phyloP scores from a whole-genome alignment of 2,113 vertebrate genomes.

The Calidris pygmaea region DNA sequence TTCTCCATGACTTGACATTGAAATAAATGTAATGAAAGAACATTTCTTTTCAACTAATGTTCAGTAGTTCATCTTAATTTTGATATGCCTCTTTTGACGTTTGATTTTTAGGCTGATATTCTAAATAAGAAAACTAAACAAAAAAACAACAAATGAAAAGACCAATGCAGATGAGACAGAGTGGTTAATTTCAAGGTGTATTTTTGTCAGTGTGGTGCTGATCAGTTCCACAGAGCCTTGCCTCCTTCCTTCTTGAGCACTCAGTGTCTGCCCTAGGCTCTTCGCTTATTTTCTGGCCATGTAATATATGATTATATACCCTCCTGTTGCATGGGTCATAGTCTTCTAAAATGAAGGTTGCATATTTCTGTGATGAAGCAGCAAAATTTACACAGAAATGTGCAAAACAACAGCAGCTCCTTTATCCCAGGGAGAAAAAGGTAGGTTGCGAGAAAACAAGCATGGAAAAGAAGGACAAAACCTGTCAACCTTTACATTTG shows the following conservation, averaged over 20 bases:
- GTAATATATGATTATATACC: neutral
- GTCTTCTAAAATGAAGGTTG: neutral
- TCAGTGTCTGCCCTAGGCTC: neutral
- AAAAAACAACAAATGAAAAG: neutral
- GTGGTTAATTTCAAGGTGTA: neutral
- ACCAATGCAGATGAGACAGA: neutral
- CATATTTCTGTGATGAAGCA: constrained; percentile 13
- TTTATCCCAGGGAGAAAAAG: neutral
- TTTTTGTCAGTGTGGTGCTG: neutral
- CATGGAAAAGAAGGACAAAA: neutral
- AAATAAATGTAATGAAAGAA: neutral
- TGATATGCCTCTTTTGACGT: neutral
- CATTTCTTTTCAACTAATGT: neutral
- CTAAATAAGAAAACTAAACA: neutral
- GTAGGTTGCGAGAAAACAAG: neutral
- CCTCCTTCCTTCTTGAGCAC: neutral
- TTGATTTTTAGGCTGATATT: neutral
- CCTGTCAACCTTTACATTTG: neutral
- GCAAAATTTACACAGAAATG: neutral
- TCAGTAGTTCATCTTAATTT: neutral
- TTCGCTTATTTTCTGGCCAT: neutral
- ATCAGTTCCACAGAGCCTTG: neutral
- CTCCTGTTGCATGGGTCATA: neutral
- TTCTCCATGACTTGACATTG: neutral
- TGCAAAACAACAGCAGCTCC: neutral